Conservation (phyloP, 2,113 vertebrate genomes). For the Synchiropus splendidus region DNA sequence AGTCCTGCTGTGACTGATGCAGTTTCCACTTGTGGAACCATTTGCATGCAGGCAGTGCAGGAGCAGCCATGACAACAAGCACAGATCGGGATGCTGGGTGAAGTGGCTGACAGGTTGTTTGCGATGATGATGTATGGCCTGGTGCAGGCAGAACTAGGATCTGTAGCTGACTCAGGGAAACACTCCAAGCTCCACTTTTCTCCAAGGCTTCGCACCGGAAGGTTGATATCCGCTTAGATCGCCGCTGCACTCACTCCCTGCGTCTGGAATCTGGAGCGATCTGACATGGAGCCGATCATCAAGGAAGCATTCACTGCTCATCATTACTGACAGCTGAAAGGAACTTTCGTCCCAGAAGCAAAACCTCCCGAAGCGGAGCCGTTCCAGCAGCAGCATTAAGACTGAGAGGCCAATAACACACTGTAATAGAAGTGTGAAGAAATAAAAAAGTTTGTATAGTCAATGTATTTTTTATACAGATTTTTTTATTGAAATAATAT, state of each 20-base stretch:
- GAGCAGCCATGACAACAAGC: background rate
- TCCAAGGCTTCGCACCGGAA: slow-evolving; percentile 5
- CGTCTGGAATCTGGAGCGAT: too few species aligned
- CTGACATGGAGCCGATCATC: too few species aligned
- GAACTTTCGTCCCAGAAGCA: too few species aligned
- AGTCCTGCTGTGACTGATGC: slow-evolving; percentile 1
- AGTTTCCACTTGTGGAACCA: background rate
- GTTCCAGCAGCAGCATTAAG: too few species aligned
- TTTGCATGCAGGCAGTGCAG: background rate
- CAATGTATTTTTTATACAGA: too few species aligned
- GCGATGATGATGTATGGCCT: slow-evolving; percentile 3
- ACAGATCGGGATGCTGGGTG: background rate
- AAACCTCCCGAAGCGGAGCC: too few species aligned
- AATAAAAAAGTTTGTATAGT: too few species aligned
- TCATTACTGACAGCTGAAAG: too few species aligned
- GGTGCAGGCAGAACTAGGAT: slow-evolving; percentile 5
- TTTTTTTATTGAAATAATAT: too few species aligned
- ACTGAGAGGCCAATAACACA: too few species aligned
- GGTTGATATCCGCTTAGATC: slow-evolving; percentile 12
- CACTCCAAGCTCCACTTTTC: background rate
- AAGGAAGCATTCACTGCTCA: too few species aligned
- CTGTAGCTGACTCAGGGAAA: background rate
- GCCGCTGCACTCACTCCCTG: background rate
- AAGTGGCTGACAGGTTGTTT: slow-evolving; percentile 7
- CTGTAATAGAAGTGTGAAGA: too few species aligned